These are phyloP conservation scores for Alitta virens DNA, from an alignment of 2,888 invertebrate genomes.

Conservation along the genomic window DNA sequence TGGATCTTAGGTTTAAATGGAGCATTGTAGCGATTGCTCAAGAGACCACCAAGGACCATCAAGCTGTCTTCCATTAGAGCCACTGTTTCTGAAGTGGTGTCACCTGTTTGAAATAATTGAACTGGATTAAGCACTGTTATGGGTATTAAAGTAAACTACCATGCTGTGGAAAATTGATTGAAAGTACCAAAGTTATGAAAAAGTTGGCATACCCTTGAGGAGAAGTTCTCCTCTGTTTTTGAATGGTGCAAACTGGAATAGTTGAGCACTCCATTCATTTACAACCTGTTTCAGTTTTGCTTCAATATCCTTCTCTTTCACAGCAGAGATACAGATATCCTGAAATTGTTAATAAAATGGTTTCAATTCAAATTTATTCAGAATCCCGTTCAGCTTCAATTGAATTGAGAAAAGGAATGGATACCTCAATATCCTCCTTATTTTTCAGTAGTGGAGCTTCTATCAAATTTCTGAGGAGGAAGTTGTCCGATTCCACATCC, in stretches of 20 bases:
- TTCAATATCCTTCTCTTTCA: slow-evolving; percentile 97
- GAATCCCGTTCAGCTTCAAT: no score
- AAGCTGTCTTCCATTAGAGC: slow-evolving; percentile 92
- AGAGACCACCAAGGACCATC: slow-evolving; percentile 88
- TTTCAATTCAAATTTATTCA: background rate
- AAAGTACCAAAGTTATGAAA: background rate
- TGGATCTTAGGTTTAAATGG: slow-evolving; percentile 96
- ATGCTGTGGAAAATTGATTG: background rate
- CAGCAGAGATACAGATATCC: slow-evolving; percentile 96
- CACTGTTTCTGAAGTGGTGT: slow-evolving; percentile 93
- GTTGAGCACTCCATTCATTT: slow-evolving; percentile 88
- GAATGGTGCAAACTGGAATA: slow-evolving; percentile 89
- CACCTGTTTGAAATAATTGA: slow-evolving; percentile 62
- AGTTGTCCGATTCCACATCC: slow-evolving; percentile 89
- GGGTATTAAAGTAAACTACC: background rate
- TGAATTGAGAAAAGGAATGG: no score
- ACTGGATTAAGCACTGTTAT: background rate
- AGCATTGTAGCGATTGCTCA: slow-evolving; percentile 93
- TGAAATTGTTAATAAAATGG: slow-evolving; percentile 48
- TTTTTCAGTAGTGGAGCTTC: slow-evolving; percentile 88
- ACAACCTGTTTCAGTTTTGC: slow-evolving; percentile 91
- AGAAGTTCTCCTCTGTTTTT: slow-evolving; percentile 93
- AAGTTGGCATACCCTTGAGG: slow-evolving; percentile 62
- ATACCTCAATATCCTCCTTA: slow-evolving; percentile 93
- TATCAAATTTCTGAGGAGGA: slow-evolving; percentile 88